Evolutionary conservation across 2,113 vertebrate species (phyloP).

Genomic region (Hemiscyllium ocellatum): DNA sequence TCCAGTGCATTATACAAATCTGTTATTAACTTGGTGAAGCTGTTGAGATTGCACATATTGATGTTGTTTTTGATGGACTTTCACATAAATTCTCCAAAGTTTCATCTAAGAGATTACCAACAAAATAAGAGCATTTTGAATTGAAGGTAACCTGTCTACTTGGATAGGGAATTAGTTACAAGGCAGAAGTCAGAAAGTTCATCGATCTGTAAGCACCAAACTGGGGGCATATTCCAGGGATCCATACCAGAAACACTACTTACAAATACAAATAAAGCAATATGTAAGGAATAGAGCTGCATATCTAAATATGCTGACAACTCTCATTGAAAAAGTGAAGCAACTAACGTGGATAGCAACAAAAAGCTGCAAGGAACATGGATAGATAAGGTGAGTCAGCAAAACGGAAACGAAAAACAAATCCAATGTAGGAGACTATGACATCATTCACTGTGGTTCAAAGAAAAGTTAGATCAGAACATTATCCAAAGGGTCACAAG

Average conservation of each 20-base stretch:
- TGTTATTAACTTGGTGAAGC: background rate
- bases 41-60: background rate
- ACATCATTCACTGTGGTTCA: background rate
- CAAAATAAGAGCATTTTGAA: too few species aligned
- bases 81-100: too few species aligned
- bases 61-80: too few species aligned
- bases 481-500: background rate
- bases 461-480: background rate
- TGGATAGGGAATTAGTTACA: too few species aligned
- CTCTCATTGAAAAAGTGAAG: background rate
- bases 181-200: background rate
- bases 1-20: background rate
- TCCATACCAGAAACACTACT: background rate
- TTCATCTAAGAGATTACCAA: too few species aligned
- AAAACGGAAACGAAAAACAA: background rate
- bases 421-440: background rate
- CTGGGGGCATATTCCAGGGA: too few species aligned
- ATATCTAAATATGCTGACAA: background rate
- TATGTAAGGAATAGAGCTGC: background rate
- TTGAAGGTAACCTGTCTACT: too few species aligned
- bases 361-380: background rate
- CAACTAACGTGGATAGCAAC: background rate
- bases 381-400: background rate
- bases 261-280: background rate
- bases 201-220: background rate